Evolutionary conservation across 2,797 vertebrate genomes (phyloP).

Genomic region (Notolepis coatsorum): DNA sequence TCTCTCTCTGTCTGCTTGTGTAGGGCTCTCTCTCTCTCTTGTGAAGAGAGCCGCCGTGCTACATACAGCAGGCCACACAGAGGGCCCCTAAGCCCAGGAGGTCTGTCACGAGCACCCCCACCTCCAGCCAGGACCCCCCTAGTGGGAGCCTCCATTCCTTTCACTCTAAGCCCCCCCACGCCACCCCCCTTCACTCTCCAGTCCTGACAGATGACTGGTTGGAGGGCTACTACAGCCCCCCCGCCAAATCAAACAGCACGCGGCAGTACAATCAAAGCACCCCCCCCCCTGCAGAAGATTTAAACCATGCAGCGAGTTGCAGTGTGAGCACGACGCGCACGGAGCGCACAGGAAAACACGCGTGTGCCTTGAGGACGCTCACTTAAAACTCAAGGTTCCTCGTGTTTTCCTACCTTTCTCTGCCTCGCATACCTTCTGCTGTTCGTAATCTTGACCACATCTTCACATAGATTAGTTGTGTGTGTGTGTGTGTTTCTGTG

Average conservation of each 20-base stretch:
- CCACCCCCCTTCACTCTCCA: slow-evolving; percentile 68
- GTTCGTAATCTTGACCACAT: slow-evolving; percentile 43
- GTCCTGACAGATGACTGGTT: slow-evolving; percentile 80
- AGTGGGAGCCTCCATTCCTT: slow-evolving; percentile 67
- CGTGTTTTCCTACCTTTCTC: slow-evolving; percentile 45
- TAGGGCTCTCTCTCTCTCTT: slow-evolving; percentile 17
- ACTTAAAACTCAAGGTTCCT: slow-evolving; percentile 49
- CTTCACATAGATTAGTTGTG: slow-evolving; percentile 16
- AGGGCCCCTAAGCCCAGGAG: slow-evolving; percentile 74
- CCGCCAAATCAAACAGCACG: slow-evolving; percentile 72
- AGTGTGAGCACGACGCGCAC: slow-evolving; percentile 29
- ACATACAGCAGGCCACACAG: slow-evolving; percentile 77
- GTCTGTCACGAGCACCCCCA: slow-evolving; percentile 65
- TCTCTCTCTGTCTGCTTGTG: slow-evolving; percentile 6
- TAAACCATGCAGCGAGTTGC: slow-evolving; percentile 68
- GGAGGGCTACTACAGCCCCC: slow-evolving; percentile 68
- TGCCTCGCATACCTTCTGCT: slow-evolving; percentile 31
- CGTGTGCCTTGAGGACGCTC: slow-evolving; percentile 26
- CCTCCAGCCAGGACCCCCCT: slow-evolving; percentile 60
- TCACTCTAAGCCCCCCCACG: slow-evolving; percentile 70
- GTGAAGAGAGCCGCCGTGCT: slow-evolving; percentile 60
- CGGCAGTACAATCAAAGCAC: slow-evolving; percentile 74
- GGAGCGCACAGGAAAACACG: slow-evolving; percentile 10
- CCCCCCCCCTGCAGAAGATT: slow-evolving; percentile 74
- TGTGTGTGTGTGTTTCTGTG: no score